Conservation (phyloP, 2,797 vertebrate species). For the Melanotaenia nigrans region DNA sequence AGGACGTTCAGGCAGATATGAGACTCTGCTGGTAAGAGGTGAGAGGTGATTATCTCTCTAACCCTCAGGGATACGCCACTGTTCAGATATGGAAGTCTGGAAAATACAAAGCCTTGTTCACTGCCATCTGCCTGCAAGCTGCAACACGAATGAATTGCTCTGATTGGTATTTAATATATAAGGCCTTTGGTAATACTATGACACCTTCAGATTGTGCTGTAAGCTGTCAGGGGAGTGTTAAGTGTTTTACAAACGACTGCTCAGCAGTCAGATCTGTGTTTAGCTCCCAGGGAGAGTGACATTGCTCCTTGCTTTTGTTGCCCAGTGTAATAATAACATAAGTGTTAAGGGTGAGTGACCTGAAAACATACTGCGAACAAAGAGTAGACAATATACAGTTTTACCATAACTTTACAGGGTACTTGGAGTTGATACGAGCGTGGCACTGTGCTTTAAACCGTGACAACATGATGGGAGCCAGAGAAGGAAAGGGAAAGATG, state of each 20-base stretch:
- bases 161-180: constrained; percentile 34
- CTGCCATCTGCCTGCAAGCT: constrained; percentile 8
- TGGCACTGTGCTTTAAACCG: constrained; percentile 44
- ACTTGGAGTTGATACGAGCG: constrained; percentile 34
- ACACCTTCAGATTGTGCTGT: constrained; percentile 39
- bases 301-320: constrained; percentile 42
- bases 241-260: constrained; percentile 45
- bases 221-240: constrained; percentile 25
- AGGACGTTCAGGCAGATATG: constrained; percentile 28
- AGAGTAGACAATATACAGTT: constrained; percentile 14
- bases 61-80: constrained; percentile 21
- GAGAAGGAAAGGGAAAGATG: constrained; percentile 33
- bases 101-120: constrained; percentile 19
- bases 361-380: constrained; percentile 2
- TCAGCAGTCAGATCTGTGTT: constrained; percentile 23
- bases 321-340: constrained; percentile 29
- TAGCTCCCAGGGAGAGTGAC: constrained; percentile 28
- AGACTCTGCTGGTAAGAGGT: constrained; percentile 34
- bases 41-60: constrained; percentile 39
- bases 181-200: constrained; percentile 8
- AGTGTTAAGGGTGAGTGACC: constrained; percentile 14
- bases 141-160: constrained; percentile 16
- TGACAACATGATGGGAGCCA: constrained; percentile 55
- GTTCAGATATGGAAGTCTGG: constrained; percentile 21
- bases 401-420: constrained; percentile 38